A percentile compares a stretch with the other conserved stretches of the same genome.
Evolutionary conservation across 2,113 vertebrate species (phyloP).

Genomic region (Aythya baeri): DNA sequence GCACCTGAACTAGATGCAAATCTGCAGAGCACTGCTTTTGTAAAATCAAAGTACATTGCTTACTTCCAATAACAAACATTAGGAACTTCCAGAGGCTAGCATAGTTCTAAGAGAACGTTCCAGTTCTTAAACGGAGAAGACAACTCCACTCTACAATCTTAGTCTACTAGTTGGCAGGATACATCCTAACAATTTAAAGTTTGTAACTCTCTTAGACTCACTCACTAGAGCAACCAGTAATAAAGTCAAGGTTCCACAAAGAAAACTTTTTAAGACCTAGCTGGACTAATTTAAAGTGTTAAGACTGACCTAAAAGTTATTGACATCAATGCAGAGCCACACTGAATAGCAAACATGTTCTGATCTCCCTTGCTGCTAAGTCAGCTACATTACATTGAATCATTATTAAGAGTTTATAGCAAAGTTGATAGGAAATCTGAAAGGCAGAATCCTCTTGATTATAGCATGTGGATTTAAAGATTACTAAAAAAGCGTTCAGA

Average conservation of each 20-base stretch:
- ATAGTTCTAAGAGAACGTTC: background rate
- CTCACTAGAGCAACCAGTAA: background rate
- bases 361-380: background rate
- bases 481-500: background rate
- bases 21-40: background rate
- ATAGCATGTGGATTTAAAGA: background rate
- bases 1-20: background rate
- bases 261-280: background rate
- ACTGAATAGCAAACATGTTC: background rate
- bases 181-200: background rate
- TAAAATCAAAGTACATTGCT: background rate
- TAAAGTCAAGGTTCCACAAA: background rate
- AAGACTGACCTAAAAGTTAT: background rate
- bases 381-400: background rate
- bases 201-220: background rate
- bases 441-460: background rate
- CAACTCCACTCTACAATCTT: background rate
- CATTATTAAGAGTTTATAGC: background rate
- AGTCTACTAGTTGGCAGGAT: background rate
- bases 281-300: background rate
- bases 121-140: background rate
- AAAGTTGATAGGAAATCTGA: background rate
- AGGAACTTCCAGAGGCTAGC: background rate
- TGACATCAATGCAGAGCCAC: background rate
- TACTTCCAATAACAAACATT: background rate